A percentile compares a stretch with the other conserved stretches of the same genome.
Conservation (phyloP, 2,888 invertebrate species). For the Melangyna quadrimaculata region DNA sequence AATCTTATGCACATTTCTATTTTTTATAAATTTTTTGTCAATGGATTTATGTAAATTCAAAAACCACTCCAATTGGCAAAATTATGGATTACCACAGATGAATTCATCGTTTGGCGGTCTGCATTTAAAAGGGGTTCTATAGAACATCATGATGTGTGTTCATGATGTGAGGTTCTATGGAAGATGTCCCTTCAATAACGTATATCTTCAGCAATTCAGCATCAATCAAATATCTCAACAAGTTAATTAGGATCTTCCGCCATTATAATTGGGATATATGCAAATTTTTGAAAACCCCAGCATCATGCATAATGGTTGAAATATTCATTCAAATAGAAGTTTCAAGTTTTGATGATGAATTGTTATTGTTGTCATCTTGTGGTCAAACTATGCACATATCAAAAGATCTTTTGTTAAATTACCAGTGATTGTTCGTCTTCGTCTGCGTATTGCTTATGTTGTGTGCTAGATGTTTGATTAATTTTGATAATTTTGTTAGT, state of each 20-base stretch:
- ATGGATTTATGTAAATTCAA: slow-evolving; percentile 50
- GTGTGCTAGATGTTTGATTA: slow-evolving; percentile 34
- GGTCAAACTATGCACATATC: not conserved
- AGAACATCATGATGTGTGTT: not conserved
- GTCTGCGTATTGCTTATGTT: not conserved
- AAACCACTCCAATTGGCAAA: slow-evolving; percentile 2
- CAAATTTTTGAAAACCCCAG: slow-evolving; percentile 17
- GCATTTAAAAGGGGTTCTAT: not conserved
- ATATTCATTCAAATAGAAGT: not conserved
- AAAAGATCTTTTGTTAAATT: slow-evolving; percentile 25
- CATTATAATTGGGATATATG: slow-evolving; percentile 53
- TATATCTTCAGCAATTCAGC: slow-evolving; percentile 2
- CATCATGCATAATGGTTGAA: not conserved
- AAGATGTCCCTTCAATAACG: slow-evolving; percentile 11
- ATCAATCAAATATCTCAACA: slow-evolving; percentile 55
- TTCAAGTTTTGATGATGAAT: not conserved
- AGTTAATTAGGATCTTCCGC: slow-evolving; percentile 69
- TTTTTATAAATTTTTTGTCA: slow-evolving; percentile 15
- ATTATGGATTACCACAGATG: not conserved
- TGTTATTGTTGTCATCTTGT: not conserved
- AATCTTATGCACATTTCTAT: not conserved
- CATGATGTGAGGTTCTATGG: not conserved
- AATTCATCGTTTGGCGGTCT: not conserved
- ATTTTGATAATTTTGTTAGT: slow-evolving; percentile 35
- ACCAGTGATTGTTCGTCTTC: not conserved